Evolutionary conservation across 2,888 invertebrate species (phyloP), one percentile per base, ranked within the genome.

Genomic region (Anthoptus insignis): DNA sequence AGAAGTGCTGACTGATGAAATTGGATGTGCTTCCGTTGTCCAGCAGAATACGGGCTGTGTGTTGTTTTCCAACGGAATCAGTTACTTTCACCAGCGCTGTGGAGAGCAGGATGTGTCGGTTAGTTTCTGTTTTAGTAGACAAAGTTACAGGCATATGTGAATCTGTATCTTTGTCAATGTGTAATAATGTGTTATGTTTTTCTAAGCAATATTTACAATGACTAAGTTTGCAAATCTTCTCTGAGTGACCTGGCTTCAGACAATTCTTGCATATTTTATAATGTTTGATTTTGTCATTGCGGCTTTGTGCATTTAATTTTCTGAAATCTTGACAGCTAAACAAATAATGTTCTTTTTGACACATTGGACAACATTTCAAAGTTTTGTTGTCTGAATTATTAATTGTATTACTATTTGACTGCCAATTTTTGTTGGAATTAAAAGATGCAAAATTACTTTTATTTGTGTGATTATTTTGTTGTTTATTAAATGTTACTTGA

Each of bases 121-220:
- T n/a, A n/a, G n/a, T n/a, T n/a, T n/a, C n/a, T n/a, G n/a, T n/a
- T n/a, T n/a, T 14, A 50, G n/a, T 50, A 34, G 47, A 24, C 34
- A 16, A 45, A 13, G 32, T 37, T 24, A 21, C 21, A 45, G 45
- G 45, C 19, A 6, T 6, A 6, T 39, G 9, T 45, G 9, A 5
- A 14, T 5, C 16, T 11, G 45, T 11, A 34, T 32, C 14, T 34
- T 37, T n/a, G 63, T 37, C 8, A 67, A 21, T 16, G 59, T 42
- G 8, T 6, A 4, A 27, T 27, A 6, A 6, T 27, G 5, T 27
- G 27, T 71, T 74, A 19, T 73, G 73, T 21, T 63, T 66, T 2
- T 56, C 11, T 32, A 64, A 66, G 27, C 75, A 77, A 52, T 71
- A 69, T 45, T 68, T 71, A 34, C 74, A 77, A 52, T 59, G 69